Evolutionary conservation across 2,113 vertebrate species (phyloP).

Genomic region (Labeo catla): DNA sequence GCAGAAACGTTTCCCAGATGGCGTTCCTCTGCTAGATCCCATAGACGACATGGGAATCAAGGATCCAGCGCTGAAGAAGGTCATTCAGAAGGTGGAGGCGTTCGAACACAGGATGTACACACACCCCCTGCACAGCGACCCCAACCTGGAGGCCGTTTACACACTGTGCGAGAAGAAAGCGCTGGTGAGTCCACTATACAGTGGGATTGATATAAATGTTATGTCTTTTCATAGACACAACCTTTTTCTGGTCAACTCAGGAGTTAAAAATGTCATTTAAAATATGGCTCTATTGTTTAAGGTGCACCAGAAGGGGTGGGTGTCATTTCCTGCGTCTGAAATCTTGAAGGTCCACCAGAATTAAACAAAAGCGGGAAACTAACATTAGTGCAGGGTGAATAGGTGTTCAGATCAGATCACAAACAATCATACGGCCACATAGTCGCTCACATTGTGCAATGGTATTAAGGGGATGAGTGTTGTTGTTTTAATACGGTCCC

Average conservation of each 20-base stretch:
- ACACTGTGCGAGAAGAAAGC: conserved; percentile 97
- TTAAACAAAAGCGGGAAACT: conserved; percentile 54
- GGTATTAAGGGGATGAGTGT: conserved; percentile 3
- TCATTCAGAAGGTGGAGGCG: conserved; percentile 95
- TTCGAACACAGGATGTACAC: conserved; percentile 98
- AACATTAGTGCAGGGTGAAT: neutral
- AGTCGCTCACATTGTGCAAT: neutral
- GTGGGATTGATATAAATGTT: neutral
- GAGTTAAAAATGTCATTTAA: neutral
- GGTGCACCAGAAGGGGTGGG: neutral
- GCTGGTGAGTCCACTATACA: conserved; percentile 76
- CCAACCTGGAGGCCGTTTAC: conserved; percentile 86
- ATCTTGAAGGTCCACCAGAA: conserved; percentile 25
- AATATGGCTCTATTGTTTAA: conserved; percentile 17
- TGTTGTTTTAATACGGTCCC: neutral
- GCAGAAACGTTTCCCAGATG: conserved; percentile 94
- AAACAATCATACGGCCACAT: neutral
- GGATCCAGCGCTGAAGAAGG: conserved; percentile 92
- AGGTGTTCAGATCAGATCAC: neutral
- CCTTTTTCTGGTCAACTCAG: neutral
- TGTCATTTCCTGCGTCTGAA: conserved; percentile 28
- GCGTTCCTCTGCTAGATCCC: conserved; percentile 90
- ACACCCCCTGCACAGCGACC: conserved; percentile 93
- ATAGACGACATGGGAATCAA: conserved; percentile 98
- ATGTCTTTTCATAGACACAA: neutral